Base-by-base conservation (phyloP, 2,113 vertebrate species). In the Crocuta crocuta region DNA sequence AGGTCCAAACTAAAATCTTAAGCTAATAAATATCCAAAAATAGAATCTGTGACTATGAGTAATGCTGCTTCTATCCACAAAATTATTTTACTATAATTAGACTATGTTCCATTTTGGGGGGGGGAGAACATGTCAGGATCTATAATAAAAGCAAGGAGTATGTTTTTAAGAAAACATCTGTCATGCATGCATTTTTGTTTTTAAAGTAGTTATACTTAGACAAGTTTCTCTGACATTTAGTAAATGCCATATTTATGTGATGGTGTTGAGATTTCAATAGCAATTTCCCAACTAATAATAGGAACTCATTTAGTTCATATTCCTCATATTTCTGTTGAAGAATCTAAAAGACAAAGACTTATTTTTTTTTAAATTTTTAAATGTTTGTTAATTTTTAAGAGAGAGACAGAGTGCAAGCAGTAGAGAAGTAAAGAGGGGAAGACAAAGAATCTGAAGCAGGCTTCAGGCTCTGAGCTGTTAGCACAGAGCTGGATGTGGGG, bases 1-100 rank as follows among this genome's bases (percentile, higher is more conserved):
- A 81, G 97, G 78, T 95, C 66, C 76, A 19, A 85, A 70, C 98
- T 98, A 95, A 98, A 97, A 98, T 94, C 28, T 96, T 98, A 95
- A 96, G n/a, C 93, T 94, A 93, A 93, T 96, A 96, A 97, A 48
- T n/a, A 7, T 53, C 68, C 31, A 94, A 95, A 97, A 63, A 71
- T 81, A 93, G 65, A 48, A 17, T 85, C 28, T 58, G 31, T 97
- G 94, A 86, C 66, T 33, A 65, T 48, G 53, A 85, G 91, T 39
- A 86, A 95, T 0, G 0, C 48, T 94, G 7, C 24, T 1, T 78
- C 96, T 94, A 76, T 71, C 78, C 48, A 91, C 58, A 98, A 95
- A 96, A 97, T 68, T 95, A 83, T 39, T 96, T 97, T 93, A 74
- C 55, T 93, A 78, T 93, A 83, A 84, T 80, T 92, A 61, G 21